phyloP scores from a whole-genome alignment of 2,797 vertebrate species.

The Merluccius polli region DNA sequence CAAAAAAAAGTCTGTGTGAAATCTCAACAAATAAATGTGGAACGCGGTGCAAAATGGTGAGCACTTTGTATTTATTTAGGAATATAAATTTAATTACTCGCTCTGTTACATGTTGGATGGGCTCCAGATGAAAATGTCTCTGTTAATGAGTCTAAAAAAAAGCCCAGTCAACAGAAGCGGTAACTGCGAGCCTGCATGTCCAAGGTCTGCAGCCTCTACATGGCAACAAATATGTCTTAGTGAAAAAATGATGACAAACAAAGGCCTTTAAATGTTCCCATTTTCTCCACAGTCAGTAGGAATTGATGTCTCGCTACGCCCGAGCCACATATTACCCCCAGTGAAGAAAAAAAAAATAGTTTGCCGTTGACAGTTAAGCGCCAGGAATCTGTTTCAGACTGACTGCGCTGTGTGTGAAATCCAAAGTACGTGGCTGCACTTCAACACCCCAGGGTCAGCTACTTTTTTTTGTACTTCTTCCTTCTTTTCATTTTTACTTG shows the following conservation, averaged over 20 bases:
- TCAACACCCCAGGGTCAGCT: slow-evolving; percentile 7
- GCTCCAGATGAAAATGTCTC: slow-evolving; percentile 8
- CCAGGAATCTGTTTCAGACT: slow-evolving; percentile 48
- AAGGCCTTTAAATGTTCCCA: slow-evolving; percentile 65
- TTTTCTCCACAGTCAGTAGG: slow-evolving; percentile 60
- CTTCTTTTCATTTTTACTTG: not conserved
- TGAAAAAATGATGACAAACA: slow-evolving; percentile 64
- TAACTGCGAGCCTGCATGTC: slow-evolving; percentile 21
- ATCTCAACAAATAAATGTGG: not conserved
- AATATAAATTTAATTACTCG: slow-evolving; percentile 3
- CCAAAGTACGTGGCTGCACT: not conserved
- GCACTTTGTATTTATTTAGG: not conserved
- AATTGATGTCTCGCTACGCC: slow-evolving; percentile 60
- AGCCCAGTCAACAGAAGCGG: slow-evolving; percentile 10
- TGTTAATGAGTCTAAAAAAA: slow-evolving; percentile 16
- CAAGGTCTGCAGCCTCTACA: slow-evolving; percentile 42
- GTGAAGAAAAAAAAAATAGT: slow-evolving; percentile 60
- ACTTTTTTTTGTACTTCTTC: slow-evolving; percentile 28
- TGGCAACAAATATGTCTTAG: slow-evolving; percentile 54
- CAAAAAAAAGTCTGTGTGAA: not conserved
- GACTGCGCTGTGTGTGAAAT: slow-evolving; percentile 43
- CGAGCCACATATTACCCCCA: slow-evolving; percentile 61
- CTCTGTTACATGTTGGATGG: slow-evolving; percentile 4
- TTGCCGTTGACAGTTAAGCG: slow-evolving; percentile 44
- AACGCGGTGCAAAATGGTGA: slow-evolving; percentile 20